Evolutionary conservation across 1,140 invertebrate genomes (phyloP), one percentile per base, ranked within the genome.

Genomic region (Planococcus citri): DNA sequence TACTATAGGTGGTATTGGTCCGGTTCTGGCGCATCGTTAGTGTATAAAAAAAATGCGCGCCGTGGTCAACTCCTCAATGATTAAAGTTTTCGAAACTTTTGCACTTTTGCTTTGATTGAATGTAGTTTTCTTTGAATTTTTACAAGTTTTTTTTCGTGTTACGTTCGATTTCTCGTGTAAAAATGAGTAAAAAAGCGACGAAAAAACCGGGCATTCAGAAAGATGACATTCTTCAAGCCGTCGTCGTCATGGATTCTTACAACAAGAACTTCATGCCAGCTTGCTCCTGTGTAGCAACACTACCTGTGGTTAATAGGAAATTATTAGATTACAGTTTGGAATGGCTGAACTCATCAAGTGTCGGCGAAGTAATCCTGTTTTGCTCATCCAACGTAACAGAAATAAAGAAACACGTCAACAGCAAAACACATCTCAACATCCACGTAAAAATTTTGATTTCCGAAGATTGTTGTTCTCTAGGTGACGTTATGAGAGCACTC

Each of bases 401-500:
- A 64, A 83, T 97, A 33, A 90, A 88, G 75, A 80, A 85, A 27
- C 85, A 91, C 78, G 82, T 95, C 14, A 79, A 78, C 71, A 72
- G 76, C 0, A 22, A 58, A 6, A 33, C 64, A 9, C 58, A 41
- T 86, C 84, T 81, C 68, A 76, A 83, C 25, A 85, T 88, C 83
- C 82, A 81, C 70, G 82, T 90, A 1, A 82, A 82, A 72, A 81
- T 90, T n/a, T 83, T 92, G 68, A 83, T 88, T 37, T 94, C 91
- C 2, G 92, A 97, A 74, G 88, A 87, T 70, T 94, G 91, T 75
- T 82, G 86, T 57, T 94, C 91, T 4, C 83, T 96, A 73, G 95
- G 95, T 12, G 95, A 97, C 83, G 92, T 91, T 57, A 84, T 98
- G 76, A 80, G 95, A 74, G 94, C 97, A 78, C 84, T 97, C 67